Evolutionary conservation across 1,140 invertebrate species (phyloP).

Genomic region (Saccostrea echinata): DNA sequence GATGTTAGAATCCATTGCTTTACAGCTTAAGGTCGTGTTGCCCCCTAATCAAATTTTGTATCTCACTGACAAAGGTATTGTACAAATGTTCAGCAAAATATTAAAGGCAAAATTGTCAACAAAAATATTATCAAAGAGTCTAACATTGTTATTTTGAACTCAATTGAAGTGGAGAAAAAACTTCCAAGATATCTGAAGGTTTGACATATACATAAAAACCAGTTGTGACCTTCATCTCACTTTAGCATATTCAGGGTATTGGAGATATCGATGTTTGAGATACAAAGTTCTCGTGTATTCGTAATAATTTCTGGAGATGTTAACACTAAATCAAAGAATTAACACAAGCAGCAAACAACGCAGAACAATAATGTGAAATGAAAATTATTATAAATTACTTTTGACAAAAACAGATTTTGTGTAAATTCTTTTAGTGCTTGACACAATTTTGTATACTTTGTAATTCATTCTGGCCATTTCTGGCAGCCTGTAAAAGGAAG

Average conservation of each 20-base stretch:
- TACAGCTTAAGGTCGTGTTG: no score
- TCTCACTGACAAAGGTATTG: not conserved
- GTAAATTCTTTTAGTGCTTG: not conserved
- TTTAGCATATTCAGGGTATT: no score
- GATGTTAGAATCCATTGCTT: not conserved
- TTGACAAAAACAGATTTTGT: not conserved
- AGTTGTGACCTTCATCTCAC: no score
- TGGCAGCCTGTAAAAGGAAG: not conserved
- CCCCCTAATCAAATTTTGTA: not conserved
- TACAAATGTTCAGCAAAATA: no score
- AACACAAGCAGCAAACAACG: not conserved
- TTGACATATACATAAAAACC: no score
- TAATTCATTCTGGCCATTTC: not conserved
- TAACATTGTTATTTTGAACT: not conserved
- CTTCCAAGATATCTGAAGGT: no score
- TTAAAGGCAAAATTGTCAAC: no score
- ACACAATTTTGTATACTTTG: not conserved
- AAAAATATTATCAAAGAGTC: no score
- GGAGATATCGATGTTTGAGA: no score
- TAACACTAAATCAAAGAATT: no score
- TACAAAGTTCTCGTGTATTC: no score
- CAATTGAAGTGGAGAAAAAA: not conserved
- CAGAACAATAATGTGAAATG: not conserved
- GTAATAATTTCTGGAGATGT: no score
- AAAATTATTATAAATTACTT: not conserved